Evolutionary conservation across 2,113 vertebrate genomes (phyloP).

Genomic region (Lagenorhynchus albirostris): DNA sequence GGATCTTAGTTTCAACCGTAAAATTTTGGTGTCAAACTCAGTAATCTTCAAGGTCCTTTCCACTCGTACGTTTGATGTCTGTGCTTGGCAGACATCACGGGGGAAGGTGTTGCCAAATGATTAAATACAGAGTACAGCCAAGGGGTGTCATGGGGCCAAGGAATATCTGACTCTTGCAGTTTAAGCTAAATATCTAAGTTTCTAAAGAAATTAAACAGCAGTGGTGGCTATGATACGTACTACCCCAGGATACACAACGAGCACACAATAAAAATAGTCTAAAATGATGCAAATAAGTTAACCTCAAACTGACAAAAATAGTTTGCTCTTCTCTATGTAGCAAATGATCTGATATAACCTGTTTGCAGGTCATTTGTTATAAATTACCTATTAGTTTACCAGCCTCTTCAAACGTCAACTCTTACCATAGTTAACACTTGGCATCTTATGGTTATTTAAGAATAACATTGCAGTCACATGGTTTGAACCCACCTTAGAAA

Average conservation of each 20-base stretch:
- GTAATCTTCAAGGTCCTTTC: neutral
- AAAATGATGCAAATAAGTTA: neutral
- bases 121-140: neutral
- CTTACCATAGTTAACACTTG: neutral
- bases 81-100: neutral
- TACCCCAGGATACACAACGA: neutral
- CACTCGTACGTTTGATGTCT: neutral
- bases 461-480: neutral
- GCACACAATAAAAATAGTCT: neutral
- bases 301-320: neutral
- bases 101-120: neutral
- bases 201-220: neutral
- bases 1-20: neutral
- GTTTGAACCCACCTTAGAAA: neutral
- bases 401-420: neutral
- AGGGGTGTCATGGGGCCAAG: neutral
- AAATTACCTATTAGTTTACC: neutral
- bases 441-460: neutral
- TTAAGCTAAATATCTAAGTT: constrained; percentile 2
- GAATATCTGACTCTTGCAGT: neutral
- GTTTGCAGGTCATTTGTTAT: neutral
- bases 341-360: neutral
- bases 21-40: neutral
- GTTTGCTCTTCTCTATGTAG: neutral
- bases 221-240: neutral